Evolutionary conservation across 1,140 invertebrate genomes (phyloP), one percentile per base, ranked within the genome.

Genomic region (Nasonia longicornis): DNA sequence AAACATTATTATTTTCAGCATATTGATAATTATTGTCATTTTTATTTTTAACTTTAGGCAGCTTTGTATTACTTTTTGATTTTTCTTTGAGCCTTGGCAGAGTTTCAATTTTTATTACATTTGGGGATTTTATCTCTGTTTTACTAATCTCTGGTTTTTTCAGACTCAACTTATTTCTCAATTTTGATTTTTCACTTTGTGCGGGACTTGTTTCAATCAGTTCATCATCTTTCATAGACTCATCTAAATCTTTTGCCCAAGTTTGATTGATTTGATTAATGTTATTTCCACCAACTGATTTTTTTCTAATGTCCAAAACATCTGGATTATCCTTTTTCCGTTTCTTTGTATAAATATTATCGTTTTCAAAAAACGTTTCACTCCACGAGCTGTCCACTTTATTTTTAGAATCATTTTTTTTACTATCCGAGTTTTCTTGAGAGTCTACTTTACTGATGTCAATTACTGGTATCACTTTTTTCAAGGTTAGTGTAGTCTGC

Each of bases 111-210:
- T 71, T 71, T 42, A 71, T 71, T n/a, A 29, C 8, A 71, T 71
- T 38, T 52, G 29, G 31, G 12, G 26, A 7, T 72, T 75, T 81
- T 26, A 48, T 2, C 31, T 64, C 3, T 52, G 16, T 69, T 69
- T 66, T 71, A 29, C 12, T 16, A 20, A 0, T 22, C 31, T 58
- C 31, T 14, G 48, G 0, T 66, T 72, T 81, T 64, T 77, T 76
- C 14, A 73, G 14, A 66, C 26, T 73, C 38, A 83, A 67, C 64
- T 83, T 83, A 72, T 79, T 71, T 83, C 73, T 79, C 52, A 83
- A 77, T 48, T 83, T 83, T 76, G 82, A 79, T 38, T 63, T 73
- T 71, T 75, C 77, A 76, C 14, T 76, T 11, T 70, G 71, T 12
- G n/a, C 4, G 20, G 77, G 77, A 72, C 76, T 82, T 66, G 12